Conservation (phyloP, 2,888 invertebrate genomes). For the Xylocampa areola region DNA sequence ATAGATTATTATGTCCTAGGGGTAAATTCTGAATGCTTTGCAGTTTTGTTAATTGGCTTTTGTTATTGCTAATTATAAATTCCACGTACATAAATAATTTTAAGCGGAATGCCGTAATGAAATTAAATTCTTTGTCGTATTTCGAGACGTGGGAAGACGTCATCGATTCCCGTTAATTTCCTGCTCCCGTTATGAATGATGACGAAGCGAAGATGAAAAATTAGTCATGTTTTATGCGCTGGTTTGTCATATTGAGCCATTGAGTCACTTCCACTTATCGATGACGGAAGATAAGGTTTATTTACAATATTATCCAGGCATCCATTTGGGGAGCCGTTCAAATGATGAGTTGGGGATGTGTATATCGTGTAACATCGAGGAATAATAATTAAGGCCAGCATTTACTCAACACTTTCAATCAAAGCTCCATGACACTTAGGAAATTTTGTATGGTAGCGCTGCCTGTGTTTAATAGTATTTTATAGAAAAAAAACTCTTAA, state of each 20-base stretch:
- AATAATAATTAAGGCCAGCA: not conserved
- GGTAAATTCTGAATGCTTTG: constrained; percentile 1
- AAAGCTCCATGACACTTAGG: too few relatives aligned
- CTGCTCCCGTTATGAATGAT: constrained; percentile 36
- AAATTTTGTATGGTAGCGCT: too few relatives aligned
- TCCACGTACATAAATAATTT: not conserved
- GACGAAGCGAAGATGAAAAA: constrained; percentile 25
- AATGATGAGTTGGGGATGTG: constrained; percentile 19
- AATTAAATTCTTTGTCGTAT: constrained; percentile 1
- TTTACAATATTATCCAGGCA: constrained; percentile 48
- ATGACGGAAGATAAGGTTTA: constrained; percentile 44
- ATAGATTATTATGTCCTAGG: too few relatives aligned
- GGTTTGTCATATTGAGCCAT: constrained; percentile 38
- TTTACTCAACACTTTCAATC: too few relatives aligned
- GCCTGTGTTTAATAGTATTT: too few relatives aligned
- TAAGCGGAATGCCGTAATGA: not conserved
- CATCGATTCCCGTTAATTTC: constrained; percentile 39
- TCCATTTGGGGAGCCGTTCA: constrained; percentile 11
- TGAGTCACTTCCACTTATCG: constrained; percentile 53
- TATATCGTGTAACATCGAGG: constrained; percentile 31
- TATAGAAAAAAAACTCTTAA: too few relatives aligned
- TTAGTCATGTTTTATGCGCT: constrained; percentile 53
- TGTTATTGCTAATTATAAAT: constrained; percentile 5
- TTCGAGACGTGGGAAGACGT: constrained; percentile 18
- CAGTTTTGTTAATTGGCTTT: constrained; percentile 14